phyloP scores from a whole-genome alignment of 53 echinoderm and acorn worm species.

The Hippasteria phrygiana region DNA sequence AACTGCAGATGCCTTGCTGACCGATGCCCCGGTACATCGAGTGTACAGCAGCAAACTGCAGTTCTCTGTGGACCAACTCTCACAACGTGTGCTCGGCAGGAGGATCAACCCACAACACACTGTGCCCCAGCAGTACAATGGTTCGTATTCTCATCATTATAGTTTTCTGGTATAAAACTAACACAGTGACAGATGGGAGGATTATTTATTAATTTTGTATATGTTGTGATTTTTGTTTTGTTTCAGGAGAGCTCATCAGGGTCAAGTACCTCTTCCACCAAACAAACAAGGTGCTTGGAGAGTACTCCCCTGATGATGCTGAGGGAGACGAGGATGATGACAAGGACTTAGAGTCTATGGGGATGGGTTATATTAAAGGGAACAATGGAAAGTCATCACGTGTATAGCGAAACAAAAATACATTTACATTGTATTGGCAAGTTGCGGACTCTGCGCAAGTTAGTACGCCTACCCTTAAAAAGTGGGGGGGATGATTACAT shows the following conservation, averaged over 20 bases:
- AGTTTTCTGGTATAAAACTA: background rate
- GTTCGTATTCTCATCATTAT: background rate
- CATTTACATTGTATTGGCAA: no score
- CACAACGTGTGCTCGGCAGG: background rate
- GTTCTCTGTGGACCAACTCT: background rate
- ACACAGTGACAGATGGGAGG: background rate
- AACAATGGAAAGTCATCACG: background rate
- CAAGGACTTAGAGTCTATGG: background rate
- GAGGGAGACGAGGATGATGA: conserved; percentile 31
- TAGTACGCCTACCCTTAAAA: no score
- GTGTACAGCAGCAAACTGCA: conserved; percentile 10
- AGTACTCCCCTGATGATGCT: conserved; percentile 49
- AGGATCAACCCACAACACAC: conserved; percentile 16
- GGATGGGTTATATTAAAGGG: background rate
- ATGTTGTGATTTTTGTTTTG: background rate
- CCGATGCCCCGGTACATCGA: background rate
- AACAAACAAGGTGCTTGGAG: conserved; percentile 46
- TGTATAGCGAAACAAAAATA: background rate
- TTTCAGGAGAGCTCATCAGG: conserved; percentile 65
- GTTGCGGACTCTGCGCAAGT: no score
- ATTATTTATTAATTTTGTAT: background rate
- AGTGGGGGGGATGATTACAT: no score
- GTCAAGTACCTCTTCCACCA: conserved; percentile 71
- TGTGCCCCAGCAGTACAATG: conserved; percentile 38
- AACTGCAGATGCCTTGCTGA: conserved; percentile 10